A percentile compares a stretch with the other conserved stretches of the same genome.
These are phyloP conservation scores for Oplegnathus fasciatus DNA, from an alignment of 2,113 vertebrate species.

Conservation along the genomic window DNA sequence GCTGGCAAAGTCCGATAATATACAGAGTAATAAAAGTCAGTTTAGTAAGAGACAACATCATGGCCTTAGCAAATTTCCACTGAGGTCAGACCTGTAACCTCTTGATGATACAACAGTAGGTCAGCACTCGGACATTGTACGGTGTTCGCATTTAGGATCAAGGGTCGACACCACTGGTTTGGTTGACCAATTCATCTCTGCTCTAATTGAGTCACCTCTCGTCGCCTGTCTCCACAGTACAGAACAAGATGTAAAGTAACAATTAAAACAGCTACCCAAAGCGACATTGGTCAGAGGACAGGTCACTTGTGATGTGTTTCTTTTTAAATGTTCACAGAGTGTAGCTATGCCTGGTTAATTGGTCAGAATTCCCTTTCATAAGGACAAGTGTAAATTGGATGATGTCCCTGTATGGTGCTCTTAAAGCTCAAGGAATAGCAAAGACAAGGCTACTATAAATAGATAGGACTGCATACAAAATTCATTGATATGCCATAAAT, in stretches of 20 bases:
- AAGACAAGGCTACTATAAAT: constrained; percentile 73
- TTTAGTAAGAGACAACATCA: constrained; percentile 18
- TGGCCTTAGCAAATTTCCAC: constrained; percentile 37
- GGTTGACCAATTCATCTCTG: constrained; percentile 44
- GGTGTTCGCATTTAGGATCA: constrained; percentile 13
- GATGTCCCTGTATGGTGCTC: constrained; percentile 32
- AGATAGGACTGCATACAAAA: constrained; percentile 63
- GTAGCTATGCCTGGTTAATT: constrained; percentile 37
- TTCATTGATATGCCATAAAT: constrained; percentile 78
- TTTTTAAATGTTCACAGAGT: constrained; percentile 33
- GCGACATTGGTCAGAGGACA: constrained; percentile 36
- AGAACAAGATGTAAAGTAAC: constrained; percentile 41
- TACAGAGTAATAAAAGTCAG: constrained; percentile 47
- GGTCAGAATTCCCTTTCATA: constrained; percentile 31
- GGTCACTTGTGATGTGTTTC: constrained; percentile 30
- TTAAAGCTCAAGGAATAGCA: constrained; percentile 43
- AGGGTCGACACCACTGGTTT: constrained; percentile 19
- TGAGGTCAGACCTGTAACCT: constrained; percentile 32
- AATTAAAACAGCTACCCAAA: constrained; percentile 57
- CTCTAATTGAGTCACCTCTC: constrained; percentile 65
- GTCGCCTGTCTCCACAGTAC: constrained; percentile 19
- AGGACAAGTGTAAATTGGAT: constrained; percentile 40
- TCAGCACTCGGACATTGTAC: constrained; percentile 7
- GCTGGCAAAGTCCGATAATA: constrained; percentile 31
- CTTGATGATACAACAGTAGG: constrained; percentile 14